Evolutionary conservation across 2,888 invertebrate species (phyloP), one percentile per base, ranked within the genome.

Genomic region (Dryobotodes eremita): DNA sequence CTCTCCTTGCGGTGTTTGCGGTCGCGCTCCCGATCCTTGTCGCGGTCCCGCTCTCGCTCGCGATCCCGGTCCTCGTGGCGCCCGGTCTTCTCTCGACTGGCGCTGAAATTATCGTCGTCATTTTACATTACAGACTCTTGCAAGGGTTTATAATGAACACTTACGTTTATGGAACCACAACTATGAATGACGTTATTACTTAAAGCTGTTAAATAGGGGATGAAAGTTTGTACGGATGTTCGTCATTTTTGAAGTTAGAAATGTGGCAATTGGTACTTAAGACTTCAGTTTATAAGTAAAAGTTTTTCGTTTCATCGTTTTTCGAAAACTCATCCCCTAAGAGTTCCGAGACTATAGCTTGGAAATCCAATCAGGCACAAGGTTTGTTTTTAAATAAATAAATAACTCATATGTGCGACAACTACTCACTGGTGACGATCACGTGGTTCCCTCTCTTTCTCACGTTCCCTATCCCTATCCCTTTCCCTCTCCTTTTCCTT

Each of bases 1-100:
- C 94, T 94, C 70, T 96, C 96, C 91, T 94, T 95, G 85, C 96
- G 95, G 69, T 95, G 95, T 53, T 94, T 94, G 77, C 96, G 95
- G 72, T 96, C 96, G 76, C 94, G 95, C 70, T 95, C 95, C 57
- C 94, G 93, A 53, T 95, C 94, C 48, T 92, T 92, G 48, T 93
- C 93, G 6, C 91, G 91, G 36, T 93, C 94, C 57, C 91, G 88
- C 7, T 93, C 93, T n/a, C 92, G 91, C 20, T 94, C 94, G 13
- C 89, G 88, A 61, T 92, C 92, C 53, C 91, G 87, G 55, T 92
- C 92, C 72, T 92, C 91, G 77, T 92, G 89, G 0, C 92, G 92
- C 66, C 84, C 85, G 8, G 88, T 72, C 79, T 88, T 90, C 79
- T 92, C 92, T 31, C 95, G 94, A 73, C 91, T 92, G 6, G 92